Base-by-base conservation (phyloP, 2,888 invertebrate genomes). In the Drosophila nigricruria region DNA sequence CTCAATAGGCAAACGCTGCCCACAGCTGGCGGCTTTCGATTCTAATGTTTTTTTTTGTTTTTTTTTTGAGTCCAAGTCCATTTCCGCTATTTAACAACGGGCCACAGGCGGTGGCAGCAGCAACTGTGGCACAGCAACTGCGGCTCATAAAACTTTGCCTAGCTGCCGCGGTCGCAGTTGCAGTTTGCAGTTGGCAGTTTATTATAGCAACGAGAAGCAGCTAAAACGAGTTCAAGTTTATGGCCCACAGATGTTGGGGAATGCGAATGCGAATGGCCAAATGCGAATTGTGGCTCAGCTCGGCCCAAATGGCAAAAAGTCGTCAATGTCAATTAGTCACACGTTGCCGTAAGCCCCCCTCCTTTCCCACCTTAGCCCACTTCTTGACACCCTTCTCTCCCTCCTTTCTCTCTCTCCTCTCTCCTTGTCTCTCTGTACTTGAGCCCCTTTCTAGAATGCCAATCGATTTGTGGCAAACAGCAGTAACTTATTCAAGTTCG, bases 181-280 rank as follows among this genome's bases (percentile, higher is more conserved):
- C 34, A 36, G 58, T 20, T 8, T 12, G 16, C 36, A 38, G 59
- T 30, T 12, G 64, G 52, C 64, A 54, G 68, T 25, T 59, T 53
- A 53, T 53, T 53, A 53, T 34, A 12, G 38, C 38, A 16, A 14
- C 14, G 34, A 16, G 50, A 34, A 34, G 64, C 75, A 47, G 40
- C 60, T 62, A 36, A 76, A 86, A 89, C 90, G 83, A 78, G 90
- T 82, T 89, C 86, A 89, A 89, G 86, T 89, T 86, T 88, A 89
- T 88, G 80, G 77, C 80, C 58, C 73, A 73, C 73, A 58, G 71
- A 63, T 71, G 71, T 40, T 53, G 65, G 50, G 73, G 85, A 70
- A 72, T 65, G 75, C 63, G 85, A 70, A 72, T 65, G 76, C 63
- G 53, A 56, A 53, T 62, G 45, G 56, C 56, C 42, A 56, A 42